Evolutionary conservation across 1,140 invertebrate genomes (phyloP), one percentile per base, ranked within the genome.

Genomic region (Aphelenchoides fujianensis): DNA sequence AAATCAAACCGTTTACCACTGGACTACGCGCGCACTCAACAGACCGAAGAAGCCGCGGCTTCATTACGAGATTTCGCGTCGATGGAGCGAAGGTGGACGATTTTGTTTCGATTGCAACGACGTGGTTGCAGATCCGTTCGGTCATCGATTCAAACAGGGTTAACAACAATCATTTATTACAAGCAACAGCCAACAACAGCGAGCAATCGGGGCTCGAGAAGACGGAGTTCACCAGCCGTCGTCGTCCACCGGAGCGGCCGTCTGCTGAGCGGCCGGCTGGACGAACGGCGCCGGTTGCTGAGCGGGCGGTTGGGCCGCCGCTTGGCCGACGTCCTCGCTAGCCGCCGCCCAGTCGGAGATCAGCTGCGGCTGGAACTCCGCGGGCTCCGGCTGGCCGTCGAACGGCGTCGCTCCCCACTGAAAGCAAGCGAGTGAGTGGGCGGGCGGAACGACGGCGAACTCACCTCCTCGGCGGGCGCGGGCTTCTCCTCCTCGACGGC

Each of bases 301-400:
- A 48, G 41, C 41, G 12, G 41, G 41, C 23, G 12, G 41, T 48
- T 48, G 41, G 41, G 23, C 23, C 41, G n/a, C n/a, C n/a, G n/a
- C n/a, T n/a, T n/a, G 41, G 23, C 41, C 23, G 12, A 48, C 41
- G 41, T 48, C 41, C 23, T 48, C 41, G 48, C 74, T 69, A 16
- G 74, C 74, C 0, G 74, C 74, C 7, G 74, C 75, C 74, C 74
- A 76, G 23, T 76, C 74, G 19, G 57, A 53, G 77, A 76, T 76
- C n/a, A 61, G 55, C 28, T 52, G 54, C 36, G 76, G 37, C 9
- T 61, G 30, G 35, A 76, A 79, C 31, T 76, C 74, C 31, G 79
- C 53, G 12, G 12, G 37, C 30, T 76, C n/a, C n/a, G n/a, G 35
- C 5, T 70, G 63, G 31, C 68, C 76, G 12, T 48, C 41, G 23